These are phyloP conservation scores for Corythornis vintsioides DNA, from an alignment of 2,113 vertebrate genomes.

Conservation along the genomic window DNA sequence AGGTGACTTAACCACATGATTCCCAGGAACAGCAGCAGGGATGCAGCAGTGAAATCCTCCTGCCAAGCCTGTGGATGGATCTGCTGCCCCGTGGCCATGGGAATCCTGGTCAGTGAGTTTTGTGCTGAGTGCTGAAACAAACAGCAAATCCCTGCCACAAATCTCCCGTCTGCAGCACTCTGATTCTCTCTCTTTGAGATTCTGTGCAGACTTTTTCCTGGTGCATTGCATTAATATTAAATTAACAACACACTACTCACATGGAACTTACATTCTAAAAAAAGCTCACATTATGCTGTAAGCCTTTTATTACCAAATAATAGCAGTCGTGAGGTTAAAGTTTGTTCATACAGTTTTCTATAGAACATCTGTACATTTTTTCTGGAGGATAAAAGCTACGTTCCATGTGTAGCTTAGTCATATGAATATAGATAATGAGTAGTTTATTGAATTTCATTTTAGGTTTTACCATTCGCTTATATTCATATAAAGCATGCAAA, in stretches of 20 bases:
- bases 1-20: constrained; percentile 47
- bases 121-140: background rate
- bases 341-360: constrained; percentile 71
- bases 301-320: constrained; percentile 78
- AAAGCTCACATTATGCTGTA: constrained; percentile 76
- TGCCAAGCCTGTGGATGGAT: background rate
- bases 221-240: constrained; percentile 74
- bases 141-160: background rate
- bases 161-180: constrained; percentile 33
- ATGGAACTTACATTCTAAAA: constrained; percentile 73
- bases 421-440: constrained; percentile 64
- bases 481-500: constrained; percentile 32
- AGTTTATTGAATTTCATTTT: constrained; percentile 57
- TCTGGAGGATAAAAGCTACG: constrained; percentile 56
- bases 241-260: constrained; percentile 73
- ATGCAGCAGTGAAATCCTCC: constrained; percentile 4
- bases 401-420: constrained; percentile 66
- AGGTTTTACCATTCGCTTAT: constrained; percentile 47
- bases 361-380: constrained; percentile 72
- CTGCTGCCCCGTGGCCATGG: background rate
- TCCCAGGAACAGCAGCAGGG: background rate
- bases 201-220: constrained; percentile 64
- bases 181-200: constrained; percentile 60
- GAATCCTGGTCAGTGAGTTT: constrained; percentile 39
- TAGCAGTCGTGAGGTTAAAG: constrained; percentile 76